These are phyloP conservation scores for Sylvicola cinctus DNA, from an alignment of 2,888 invertebrate genomes.

Conservation along the genomic window DNA sequence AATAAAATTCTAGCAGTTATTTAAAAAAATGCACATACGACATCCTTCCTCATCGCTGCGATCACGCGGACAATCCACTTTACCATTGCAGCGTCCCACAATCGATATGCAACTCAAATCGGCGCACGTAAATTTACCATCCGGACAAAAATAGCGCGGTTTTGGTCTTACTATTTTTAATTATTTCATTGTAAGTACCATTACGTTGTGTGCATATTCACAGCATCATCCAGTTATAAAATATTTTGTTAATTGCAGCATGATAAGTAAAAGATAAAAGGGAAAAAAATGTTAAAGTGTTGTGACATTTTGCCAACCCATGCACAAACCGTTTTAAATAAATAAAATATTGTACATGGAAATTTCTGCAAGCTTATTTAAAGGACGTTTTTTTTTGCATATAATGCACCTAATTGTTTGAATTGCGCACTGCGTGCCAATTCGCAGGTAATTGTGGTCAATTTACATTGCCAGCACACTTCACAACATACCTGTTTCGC, in stretches of 20 bases:
- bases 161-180: conserved; percentile 14
- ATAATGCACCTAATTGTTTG: no score
- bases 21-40: conserved; percentile 29
- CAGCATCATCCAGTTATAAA: conserved; percentile 5
- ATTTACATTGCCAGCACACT: no score
- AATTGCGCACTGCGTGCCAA: no score
- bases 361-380: no score
- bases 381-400: no score
- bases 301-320: no score
- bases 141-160: conserved; percentile 21
- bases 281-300: no score
- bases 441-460: no score
- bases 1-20: not conserved
- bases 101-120: conserved; percentile 55
- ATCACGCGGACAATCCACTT: conserved; percentile 46
- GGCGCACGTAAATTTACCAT: conserved; percentile 45
- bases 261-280: no score
- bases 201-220: conserved; percentile 3
- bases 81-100: conserved; percentile 48
- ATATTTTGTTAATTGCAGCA: not conserved
- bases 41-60: conserved; percentile 39
- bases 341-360: no score
- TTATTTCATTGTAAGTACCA: conserved; percentile 19
- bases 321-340: conserved; percentile 21
- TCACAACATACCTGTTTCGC: conserved; percentile 22